These are phyloP conservation scores for Rugalucina vietnamica DNA, from an alignment of 2,888 invertebrate genomes.

Conservation along the genomic window DNA sequence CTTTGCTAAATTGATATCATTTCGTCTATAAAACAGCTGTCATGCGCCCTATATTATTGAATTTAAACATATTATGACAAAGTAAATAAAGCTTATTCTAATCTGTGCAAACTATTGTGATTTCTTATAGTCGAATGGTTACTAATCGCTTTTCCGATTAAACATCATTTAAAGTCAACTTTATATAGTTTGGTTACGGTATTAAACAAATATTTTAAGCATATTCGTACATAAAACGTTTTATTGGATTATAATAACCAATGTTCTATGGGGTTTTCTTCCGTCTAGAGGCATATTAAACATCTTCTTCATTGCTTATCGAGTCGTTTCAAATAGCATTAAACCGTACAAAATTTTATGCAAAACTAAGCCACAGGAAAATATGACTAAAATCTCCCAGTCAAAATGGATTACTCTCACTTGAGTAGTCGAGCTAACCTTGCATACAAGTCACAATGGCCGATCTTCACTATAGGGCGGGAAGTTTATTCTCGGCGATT, in stretches of 20 bases:
- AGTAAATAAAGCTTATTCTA: slow-evolving; percentile 1
- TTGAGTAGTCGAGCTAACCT: slow-evolving; percentile 48
- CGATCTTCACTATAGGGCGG: slow-evolving; percentile 51
- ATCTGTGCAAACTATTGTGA: not conserved
- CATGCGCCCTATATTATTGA: not conserved
- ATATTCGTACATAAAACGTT: slow-evolving; percentile 59
- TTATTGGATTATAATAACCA: slow-evolving; percentile 62
- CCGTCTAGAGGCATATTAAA: slow-evolving; percentile 58
- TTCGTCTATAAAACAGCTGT: not conserved
- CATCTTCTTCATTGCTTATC: slow-evolving; percentile 45
- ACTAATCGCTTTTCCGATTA: slow-evolving; percentile 47
- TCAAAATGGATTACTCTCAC: slow-evolving; percentile 62
- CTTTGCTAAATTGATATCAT: not conserved
- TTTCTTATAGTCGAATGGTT: slow-evolving; percentile 35
- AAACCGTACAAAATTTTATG: slow-evolving; percentile 59
- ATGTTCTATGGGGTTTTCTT: slow-evolving; percentile 51
- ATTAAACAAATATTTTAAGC: slow-evolving; percentile 50
- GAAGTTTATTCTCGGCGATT: slow-evolving; percentile 65
- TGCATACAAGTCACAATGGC: slow-evolving; percentile 52
- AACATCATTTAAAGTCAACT: slow-evolving; percentile 43
- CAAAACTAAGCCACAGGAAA: slow-evolving; percentile 59
- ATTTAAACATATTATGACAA: not conserved
- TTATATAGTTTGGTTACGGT: slow-evolving; percentile 52
- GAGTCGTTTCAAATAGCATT: slow-evolving; percentile 59
- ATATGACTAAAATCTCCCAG: slow-evolving; percentile 57